Percentiles rank a stretch among this genome's conserved stretches.
Evolutionary conservation across 2,113 vertebrate genomes (phyloP).

Genomic region (Acanthisitta chloris): DNA sequence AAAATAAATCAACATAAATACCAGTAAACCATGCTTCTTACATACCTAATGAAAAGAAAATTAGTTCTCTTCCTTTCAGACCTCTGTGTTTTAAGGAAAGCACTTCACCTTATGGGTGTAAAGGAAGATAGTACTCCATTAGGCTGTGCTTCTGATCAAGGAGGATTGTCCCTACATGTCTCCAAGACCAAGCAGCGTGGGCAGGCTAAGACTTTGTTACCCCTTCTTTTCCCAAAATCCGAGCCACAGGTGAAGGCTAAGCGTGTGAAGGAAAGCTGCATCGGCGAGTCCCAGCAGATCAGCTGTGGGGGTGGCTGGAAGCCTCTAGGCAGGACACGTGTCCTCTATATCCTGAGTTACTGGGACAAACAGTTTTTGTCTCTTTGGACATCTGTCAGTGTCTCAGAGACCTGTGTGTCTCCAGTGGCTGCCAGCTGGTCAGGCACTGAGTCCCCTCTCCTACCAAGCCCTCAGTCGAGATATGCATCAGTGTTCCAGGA

Average conservation of each 20-base stretch:
- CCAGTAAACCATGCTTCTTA: neutral
- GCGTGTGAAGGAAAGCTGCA: neutral
- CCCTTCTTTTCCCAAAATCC: neutral
- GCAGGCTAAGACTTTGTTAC: accelerated
- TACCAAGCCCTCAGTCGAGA: neutral
- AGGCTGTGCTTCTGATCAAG: neutral
- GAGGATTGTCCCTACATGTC: neutral
- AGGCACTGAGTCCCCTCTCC: neutral
- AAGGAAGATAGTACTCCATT: neutral
- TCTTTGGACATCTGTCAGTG: neutral
- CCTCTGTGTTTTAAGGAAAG: neutral
- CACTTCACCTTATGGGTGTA: neutral
- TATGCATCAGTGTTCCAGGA: neutral
- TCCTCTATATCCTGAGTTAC: neutral
- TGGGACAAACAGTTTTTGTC: neutral
- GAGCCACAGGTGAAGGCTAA: neutral
- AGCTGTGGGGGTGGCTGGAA: neutral
- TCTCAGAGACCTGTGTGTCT: neutral
- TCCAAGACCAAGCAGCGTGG: neutral
- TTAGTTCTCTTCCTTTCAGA: neutral
- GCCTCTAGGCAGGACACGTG: neutral
- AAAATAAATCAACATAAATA: neutral
- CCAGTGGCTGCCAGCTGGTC: neutral
- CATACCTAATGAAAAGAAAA: neutral
- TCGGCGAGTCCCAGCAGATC: neutral